Conservation (phyloP, 1,140 invertebrate species). For the silkworm (Bombyx mori) region ASM3026992v2 NC_085113.1:4934001-4934500, state of each 20-base stretch:
- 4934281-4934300: conserved; percentile 52
- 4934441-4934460: conserved; percentile 54
- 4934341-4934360: conserved; percentile 1
- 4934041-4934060: too few relatives aligned
- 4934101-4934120: conserved; percentile 15
- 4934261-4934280: conserved; percentile 35
- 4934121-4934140: conserved; percentile 11
- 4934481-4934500: conserved; percentile 66
- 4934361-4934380: not conserved
- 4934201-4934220: conserved; percentile 54
- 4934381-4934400: not conserved
- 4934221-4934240: not conserved
- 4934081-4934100: conserved; percentile 14
- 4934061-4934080: too few relatives aligned
- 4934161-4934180: conserved; percentile 29
- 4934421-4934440: conserved; percentile 14
- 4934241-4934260: too few relatives aligned
- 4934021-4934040: too few relatives aligned
- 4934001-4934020: conserved; percentile 24
- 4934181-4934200: conserved; percentile 47
- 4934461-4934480: conserved; percentile 51
- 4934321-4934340: not conserved
- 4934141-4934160: conserved; percentile 35
- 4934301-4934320: conserved; percentile 9
- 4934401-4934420: conserved; percentile 2